These are phyloP conservation scores for Moxostoma hubbsi DNA, from an alignment of 2,797 vertebrate species.

Conservation along the genomic window DNA sequence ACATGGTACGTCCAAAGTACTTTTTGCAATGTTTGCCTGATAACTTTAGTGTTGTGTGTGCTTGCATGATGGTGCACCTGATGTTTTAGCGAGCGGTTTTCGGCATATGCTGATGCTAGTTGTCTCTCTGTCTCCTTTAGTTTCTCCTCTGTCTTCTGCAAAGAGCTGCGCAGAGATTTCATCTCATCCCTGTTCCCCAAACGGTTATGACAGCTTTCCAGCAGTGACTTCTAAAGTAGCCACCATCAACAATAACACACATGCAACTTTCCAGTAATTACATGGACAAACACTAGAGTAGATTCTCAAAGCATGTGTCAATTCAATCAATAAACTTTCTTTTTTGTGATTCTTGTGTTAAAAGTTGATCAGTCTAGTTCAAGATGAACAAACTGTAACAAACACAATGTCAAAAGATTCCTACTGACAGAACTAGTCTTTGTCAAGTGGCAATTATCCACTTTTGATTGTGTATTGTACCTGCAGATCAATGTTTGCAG, in stretches of 20 bases:
- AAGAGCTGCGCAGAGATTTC: slow-evolving; percentile 80
- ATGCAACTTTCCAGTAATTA: not conserved
- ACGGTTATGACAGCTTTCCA: slow-evolving; percentile 88
- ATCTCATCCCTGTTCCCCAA: slow-evolving; percentile 82
- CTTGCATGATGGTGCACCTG: slow-evolving; percentile 26
- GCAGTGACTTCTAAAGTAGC: slow-evolving; percentile 86
- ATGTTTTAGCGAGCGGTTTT: slow-evolving; percentile 80
- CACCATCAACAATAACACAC: not conserved
- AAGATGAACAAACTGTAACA: not conserved
- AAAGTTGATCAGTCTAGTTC: no score
- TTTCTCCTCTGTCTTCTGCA: slow-evolving; percentile 82
- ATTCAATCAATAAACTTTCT: not conserved
- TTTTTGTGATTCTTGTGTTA: no score
- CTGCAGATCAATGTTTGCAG: slow-evolving; percentile 90
- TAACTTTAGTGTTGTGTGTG: not conserved
- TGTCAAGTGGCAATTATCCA: not conserved
- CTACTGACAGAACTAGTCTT: not conserved
- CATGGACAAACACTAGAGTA: not conserved
- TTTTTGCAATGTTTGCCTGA: not conserved
- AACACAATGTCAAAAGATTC: not conserved
- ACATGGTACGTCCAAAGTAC: not conserved
- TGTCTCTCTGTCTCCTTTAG: slow-evolving; percentile 86
- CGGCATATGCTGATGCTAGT: slow-evolving; percentile 81
- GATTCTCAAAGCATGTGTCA: not conserved
- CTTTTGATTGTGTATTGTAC: slow-evolving; percentile 64